Evolutionary conservation across 2,113 vertebrate genomes (phyloP).

Genomic region (Rhabdornis inornatus): DNA sequence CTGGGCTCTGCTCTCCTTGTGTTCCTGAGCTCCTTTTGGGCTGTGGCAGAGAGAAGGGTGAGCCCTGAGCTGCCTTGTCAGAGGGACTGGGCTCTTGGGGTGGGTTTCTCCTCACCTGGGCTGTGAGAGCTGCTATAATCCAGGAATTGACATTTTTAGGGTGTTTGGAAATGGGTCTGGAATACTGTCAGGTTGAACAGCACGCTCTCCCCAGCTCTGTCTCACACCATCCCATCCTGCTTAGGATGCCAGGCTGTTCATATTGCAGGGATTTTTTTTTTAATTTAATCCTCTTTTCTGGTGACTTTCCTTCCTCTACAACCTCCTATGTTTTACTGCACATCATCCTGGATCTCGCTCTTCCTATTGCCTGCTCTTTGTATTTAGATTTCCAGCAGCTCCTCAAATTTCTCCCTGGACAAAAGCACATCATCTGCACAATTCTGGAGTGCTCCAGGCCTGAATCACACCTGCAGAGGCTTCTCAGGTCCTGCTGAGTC

Average conservation of each 20-base stretch:
- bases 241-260: neutral
- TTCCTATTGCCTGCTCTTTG: rapidly evolving
- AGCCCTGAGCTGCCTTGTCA: neutral
- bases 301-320: neutral
- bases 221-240: neutral
- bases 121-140: neutral
- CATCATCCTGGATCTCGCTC: neutral
- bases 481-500: neutral
- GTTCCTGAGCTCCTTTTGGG: neutral
- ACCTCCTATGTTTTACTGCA: neutral
- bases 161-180: neutral
- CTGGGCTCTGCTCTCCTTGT: neutral
- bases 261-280: neutral
- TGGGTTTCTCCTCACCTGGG: neutral
- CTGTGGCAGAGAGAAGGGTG: neutral
- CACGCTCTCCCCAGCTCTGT: neutral
- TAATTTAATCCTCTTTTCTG: neutral
- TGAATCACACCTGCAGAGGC: neutral
- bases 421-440: neutral
- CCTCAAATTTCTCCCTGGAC: neutral
- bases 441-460: neutral
- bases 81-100: neutral
- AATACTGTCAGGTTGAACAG: rapidly evolving
- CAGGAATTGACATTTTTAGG: neutral
- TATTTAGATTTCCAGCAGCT: neutral